Evolutionary conservation across 1,140 invertebrate genomes (phyloP).

Genomic region (Eurosta solidaginis): DNA sequence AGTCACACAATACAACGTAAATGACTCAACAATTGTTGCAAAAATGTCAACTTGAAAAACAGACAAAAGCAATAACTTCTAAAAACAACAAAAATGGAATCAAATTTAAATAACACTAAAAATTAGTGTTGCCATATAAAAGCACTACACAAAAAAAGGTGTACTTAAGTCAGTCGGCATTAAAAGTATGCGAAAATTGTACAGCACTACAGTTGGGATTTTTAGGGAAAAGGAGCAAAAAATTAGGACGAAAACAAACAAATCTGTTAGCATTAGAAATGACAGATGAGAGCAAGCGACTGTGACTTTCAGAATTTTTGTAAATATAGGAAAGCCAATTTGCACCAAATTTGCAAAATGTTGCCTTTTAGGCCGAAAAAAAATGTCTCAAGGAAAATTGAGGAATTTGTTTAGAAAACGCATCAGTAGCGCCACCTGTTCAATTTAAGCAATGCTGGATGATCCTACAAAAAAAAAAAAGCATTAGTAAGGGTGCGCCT

Average conservation of each 20-base stretch:
- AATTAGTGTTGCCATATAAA: constrained; percentile 2
- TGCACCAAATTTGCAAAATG: no score
- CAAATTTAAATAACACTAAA: no score
- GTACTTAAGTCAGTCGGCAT: not conserved
- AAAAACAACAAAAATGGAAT: not conserved
- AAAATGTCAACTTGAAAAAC: constrained; percentile 4
- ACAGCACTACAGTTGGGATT: not conserved
- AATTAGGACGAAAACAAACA: not conserved
- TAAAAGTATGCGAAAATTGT: constrained; percentile 2
- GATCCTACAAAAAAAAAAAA: no score
- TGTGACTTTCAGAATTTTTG: no score
- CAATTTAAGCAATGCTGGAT: no score
- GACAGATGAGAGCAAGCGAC: no score
- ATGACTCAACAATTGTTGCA: constrained; percentile 6
- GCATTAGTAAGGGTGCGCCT: no score
- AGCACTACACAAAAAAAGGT: not conserved
- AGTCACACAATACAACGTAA: constrained; percentile 21
- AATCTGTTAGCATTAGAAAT: not conserved
- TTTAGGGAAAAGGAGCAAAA: not conserved
- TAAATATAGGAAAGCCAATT: no score
- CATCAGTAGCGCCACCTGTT: no score
- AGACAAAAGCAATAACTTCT: not conserved
- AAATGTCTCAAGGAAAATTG: no score
- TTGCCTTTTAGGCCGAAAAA: no score
- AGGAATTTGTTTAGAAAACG: no score